A percentile compares a stretch with the other conserved stretches of the same genome.
Evolutionary conservation across 2,113 vertebrate species (phyloP).

Genomic region (Prionailurus bengalensis): DNA sequence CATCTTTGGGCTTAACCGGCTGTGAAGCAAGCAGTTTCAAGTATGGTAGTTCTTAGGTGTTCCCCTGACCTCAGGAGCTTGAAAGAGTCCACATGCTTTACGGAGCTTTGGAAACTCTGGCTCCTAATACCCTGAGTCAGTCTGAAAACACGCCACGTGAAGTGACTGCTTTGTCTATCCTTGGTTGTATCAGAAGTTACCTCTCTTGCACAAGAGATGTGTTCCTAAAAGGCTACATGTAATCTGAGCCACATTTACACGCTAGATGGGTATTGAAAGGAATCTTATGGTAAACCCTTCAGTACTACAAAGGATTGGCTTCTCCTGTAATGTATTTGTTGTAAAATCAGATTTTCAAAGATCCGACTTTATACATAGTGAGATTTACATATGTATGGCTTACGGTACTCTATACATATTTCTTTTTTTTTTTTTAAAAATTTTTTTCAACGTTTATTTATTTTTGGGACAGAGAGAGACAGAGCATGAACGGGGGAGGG

Average conservation of each 20-base stretch:
- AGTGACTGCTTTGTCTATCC: not conserved
- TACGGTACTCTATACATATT: not conserved
- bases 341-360: slow-evolving; percentile 49
- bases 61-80: not conserved
- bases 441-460: too few relatives aligned
- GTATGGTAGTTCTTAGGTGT: not conserved
- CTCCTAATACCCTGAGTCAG: not conserved
- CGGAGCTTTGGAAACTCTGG: not conserved
- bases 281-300: not conserved
- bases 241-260: not conserved
- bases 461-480: too few relatives aligned
- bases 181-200: not conserved
- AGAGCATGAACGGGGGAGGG: too few relatives aligned
- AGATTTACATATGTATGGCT: not conserved
- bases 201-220: not conserved
- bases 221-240: slow-evolving; percentile 28
- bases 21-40: not conserved
- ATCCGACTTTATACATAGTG: not conserved
- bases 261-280: not conserved
- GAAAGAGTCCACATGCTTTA: not conserved
- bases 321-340: not conserved
- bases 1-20: not conserved
- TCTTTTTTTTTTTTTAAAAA: too few relatives aligned
- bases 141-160: not conserved
- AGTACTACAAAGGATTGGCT: not conserved